Conservation (phyloP, 2,888 invertebrate species). For the Falcaria lacertinaria region DNA sequence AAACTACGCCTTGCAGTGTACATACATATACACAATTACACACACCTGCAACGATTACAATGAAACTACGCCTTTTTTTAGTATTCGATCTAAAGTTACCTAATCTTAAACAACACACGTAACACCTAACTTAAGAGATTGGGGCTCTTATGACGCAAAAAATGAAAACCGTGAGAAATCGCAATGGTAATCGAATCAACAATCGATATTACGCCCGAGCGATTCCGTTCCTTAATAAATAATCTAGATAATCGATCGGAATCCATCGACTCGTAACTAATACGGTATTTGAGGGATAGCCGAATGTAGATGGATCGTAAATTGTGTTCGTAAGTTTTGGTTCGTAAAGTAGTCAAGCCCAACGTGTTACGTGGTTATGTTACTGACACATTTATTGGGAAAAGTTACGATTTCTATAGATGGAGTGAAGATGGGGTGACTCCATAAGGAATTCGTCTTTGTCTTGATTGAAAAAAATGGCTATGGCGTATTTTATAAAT, state of each 20-base stretch:
- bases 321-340: slow-evolving; percentile 58
- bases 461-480: too few relatives aligned
- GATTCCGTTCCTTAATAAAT: slow-evolving; percentile 25
- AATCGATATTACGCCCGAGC: slow-evolving; percentile 36
- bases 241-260: slow-evolving; percentile 20
- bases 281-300: slow-evolving; percentile 22
- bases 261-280: slow-evolving; percentile 41
- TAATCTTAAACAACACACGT: neutral
- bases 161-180: slow-evolving; percentile 30
- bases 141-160: slow-evolving; percentile 1
- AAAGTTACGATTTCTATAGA: slow-evolving; percentile 15
- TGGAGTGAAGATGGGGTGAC: slow-evolving; percentile 12
- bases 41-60: too few relatives aligned
- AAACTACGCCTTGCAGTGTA: too few relatives aligned
- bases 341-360: slow-evolving; percentile 63
- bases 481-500: too few relatives aligned
- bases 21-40: too few relatives aligned
- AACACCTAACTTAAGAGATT: neutral
- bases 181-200: slow-evolving; percentile 31
- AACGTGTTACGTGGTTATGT: slow-evolving; percentile 21
- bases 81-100: too few relatives aligned
- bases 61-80: too few relatives aligned
- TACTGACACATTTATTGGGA: slow-evolving; percentile 17
- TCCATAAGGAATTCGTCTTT: too few relatives aligned
- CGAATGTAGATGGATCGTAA: slow-evolving; percentile 38